Percentiles rank a stretch among this genome's conserved stretches.
These are phyloP conservation scores for Falcunculus frontatus DNA, from an alignment of 2,113 vertebrate species.

Conservation along the genomic window DNA sequence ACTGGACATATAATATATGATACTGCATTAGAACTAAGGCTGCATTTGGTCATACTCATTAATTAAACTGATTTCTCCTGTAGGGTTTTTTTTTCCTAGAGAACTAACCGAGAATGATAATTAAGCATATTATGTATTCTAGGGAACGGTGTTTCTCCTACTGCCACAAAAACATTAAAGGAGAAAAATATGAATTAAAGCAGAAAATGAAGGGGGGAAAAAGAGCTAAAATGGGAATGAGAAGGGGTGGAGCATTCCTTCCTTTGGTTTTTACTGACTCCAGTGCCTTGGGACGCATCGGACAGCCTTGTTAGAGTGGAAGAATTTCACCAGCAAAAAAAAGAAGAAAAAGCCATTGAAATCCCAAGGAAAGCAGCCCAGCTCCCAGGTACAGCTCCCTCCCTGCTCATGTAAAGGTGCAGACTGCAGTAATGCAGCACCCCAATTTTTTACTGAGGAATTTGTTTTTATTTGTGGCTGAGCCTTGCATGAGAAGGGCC, in stretches of 20 bases:
- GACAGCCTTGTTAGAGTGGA: background rate
- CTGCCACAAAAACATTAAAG: slow-evolving; percentile 30
- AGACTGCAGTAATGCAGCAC: background rate
- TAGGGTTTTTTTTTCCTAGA: slow-evolving; percentile 26
- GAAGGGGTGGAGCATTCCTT: background rate
- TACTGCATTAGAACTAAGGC: slow-evolving; percentile 45
- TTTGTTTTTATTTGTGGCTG: background rate
- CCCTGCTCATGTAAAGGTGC: background rate
- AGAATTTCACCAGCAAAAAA: background rate
- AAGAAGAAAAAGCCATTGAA: background rate
- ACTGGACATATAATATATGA: slow-evolving; percentile 54
- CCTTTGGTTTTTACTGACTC: background rate
- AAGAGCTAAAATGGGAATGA: background rate
- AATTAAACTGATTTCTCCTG: slow-evolving; percentile 60
- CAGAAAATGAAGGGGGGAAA: background rate
- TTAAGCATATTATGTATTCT: slow-evolving; percentile 56
- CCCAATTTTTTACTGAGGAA: background rate
- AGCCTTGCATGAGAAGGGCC: background rate
- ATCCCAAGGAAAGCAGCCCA: background rate
- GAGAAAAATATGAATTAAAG: slow-evolving; percentile 22
- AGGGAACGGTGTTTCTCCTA: slow-evolving; percentile 19
- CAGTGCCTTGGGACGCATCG: background rate
- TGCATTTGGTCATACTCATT: slow-evolving; percentile 51
- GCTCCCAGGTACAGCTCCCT: background rate
- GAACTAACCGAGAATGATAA: slow-evolving; percentile 48